Evolutionary conservation across 2,888 invertebrate species (phyloP).

Genomic region (Apotomis turbidana): DNA sequence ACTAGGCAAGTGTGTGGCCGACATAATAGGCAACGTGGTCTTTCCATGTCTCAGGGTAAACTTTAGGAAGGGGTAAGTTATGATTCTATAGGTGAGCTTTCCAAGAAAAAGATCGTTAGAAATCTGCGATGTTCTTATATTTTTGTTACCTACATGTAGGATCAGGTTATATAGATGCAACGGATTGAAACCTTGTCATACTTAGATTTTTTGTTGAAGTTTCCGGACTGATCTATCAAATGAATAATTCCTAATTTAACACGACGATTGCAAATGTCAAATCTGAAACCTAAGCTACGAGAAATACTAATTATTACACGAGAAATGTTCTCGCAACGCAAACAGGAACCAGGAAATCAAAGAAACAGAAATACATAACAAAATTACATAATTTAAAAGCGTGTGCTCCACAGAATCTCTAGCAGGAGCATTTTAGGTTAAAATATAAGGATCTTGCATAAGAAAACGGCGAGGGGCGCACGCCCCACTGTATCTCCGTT

Average conservation of each 20-base stretch:
- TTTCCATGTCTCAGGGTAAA: not conserved
- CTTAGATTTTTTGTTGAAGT: too few relatives aligned
- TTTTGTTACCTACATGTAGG: too few relatives aligned
- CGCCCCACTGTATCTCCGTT: slow-evolving; percentile 81
- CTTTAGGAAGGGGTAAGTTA: not conserved
- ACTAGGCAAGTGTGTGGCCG: slow-evolving; percentile 29
- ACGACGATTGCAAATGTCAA: not conserved
- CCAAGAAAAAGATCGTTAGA: too few relatives aligned
- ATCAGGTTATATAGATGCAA: too few relatives aligned
- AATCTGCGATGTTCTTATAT: not conserved
- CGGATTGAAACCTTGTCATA: too few relatives aligned
- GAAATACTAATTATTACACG: slow-evolving; percentile 2
- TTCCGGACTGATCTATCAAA: too few relatives aligned
- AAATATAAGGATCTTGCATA: slow-evolving; percentile 80
- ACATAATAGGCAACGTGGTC: slow-evolving; percentile 8
- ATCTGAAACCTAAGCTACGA: not conserved
- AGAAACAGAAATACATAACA: slow-evolving; percentile 35
- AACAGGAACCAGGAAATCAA: slow-evolving; percentile 12
- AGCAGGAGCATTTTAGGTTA: slow-evolving; percentile 48
- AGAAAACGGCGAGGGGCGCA: slow-evolving; percentile 73
- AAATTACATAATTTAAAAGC: slow-evolving; percentile 48
- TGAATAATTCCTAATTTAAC: too few relatives aligned
- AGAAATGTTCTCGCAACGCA: not conserved
- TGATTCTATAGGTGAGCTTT: too few relatives aligned
- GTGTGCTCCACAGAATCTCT: slow-evolving; percentile 47